phyloP scores from a whole-genome alignment of 2,888 invertebrate species.

The Drosophila buzzatii region DNA sequence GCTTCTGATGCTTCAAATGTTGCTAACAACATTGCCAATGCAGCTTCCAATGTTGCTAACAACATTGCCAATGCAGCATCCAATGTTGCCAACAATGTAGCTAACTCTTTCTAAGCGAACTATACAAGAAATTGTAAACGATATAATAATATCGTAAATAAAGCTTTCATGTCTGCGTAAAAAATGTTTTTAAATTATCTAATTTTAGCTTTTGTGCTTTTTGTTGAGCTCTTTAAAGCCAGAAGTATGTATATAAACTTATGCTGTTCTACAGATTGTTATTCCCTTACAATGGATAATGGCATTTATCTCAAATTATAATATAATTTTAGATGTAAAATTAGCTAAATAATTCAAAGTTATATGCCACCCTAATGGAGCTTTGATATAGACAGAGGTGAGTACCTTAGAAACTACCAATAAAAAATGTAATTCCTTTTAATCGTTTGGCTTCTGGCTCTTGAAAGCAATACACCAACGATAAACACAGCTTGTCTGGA shows the following conservation, averaged over 20 bases:
- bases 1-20: slow-evolving; percentile 5
- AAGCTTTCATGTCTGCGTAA: not conserved
- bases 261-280: not conserved
- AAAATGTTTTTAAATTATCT: not conserved
- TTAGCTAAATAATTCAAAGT: not conserved
- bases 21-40: not conserved
- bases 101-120: slow-evolving; percentile 17
- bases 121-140: not conserved
- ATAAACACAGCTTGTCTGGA: not conserved
- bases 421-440: no score
- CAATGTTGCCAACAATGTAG: not conserved
- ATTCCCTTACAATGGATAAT: not conserved
- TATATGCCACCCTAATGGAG: not conserved
- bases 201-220: not conserved
- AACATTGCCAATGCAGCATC: not conserved
- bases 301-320: no score
- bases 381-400: not conserved
- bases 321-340: no score
- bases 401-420: no score
- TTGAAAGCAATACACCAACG: not conserved
- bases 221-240: not conserved
- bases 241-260: not conserved
- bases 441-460: not conserved
- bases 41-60: not conserved
- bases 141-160: slow-evolving; percentile 8